Conservation (phyloP, 2,113 vertebrate genomes). For the Pygathrix nemaeus region DNA sequence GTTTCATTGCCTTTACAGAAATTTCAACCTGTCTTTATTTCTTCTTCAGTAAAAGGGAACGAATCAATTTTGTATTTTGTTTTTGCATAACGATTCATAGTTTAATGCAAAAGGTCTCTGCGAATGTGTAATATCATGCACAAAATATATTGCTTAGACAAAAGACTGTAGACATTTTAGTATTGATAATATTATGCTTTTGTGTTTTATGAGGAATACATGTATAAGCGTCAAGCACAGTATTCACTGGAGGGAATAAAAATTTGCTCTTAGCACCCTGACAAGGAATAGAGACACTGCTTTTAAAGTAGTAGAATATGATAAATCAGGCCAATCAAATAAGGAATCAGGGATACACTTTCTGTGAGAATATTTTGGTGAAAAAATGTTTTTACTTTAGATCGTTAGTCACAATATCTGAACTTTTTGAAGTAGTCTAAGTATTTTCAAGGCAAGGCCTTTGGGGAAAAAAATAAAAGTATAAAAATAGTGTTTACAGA, state of each 20-base stretch:
- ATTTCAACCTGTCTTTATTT: not conserved
- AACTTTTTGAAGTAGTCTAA: slow-evolving; percentile 40
- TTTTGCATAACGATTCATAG: not conserved
- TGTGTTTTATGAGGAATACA: not conserved
- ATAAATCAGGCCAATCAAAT: not conserved
- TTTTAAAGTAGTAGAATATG: not conserved
- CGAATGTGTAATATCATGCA: not conserved
- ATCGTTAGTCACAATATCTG: slow-evolving; percentile 20
- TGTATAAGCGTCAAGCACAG: slow-evolving; percentile 16
- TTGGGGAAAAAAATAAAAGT: not conserved
- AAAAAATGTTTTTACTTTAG: slow-evolving; percentile 49
- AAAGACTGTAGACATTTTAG: not conserved
- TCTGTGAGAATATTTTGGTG: slow-evolving; percentile 21
- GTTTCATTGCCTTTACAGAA: slow-evolving; percentile 7
- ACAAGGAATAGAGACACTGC: not conserved
- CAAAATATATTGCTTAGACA: not conserved
- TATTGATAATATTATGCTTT: not conserved
- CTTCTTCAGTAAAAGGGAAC: not conserved
- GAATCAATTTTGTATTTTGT: not conserved
- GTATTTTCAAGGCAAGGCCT: not conserved
- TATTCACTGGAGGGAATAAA: not conserved
- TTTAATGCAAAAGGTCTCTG: not conserved
- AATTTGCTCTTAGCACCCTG: not conserved
- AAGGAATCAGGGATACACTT: slow-evolving; percentile 15
- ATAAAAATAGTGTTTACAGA: not conserved